phyloP scores from a whole-genome alignment of 2,888 invertebrate species.

The Noctua comes region DNA sequence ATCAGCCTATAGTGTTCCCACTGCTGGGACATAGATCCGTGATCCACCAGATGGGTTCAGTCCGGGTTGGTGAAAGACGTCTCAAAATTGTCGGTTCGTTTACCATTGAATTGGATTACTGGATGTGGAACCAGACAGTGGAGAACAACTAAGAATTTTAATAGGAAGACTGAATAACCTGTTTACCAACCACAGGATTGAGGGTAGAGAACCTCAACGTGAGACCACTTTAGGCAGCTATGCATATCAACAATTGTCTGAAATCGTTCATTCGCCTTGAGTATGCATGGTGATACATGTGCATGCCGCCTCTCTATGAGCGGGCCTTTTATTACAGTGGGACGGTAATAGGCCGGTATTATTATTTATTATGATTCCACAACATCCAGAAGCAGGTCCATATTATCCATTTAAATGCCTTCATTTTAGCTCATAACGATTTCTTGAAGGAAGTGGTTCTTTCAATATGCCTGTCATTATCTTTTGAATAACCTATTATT shows the following conservation, averaged over 20 bases:
- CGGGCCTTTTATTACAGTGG: neutral
- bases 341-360: neutral
- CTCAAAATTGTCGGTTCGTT: neutral
- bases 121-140: no score
- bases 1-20: neutral
- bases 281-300: neutral
- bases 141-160: neutral
- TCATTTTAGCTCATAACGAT: slow-evolving; percentile 20
- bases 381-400: neutral
- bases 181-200: neutral
- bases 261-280: neutral
- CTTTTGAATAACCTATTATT: slow-evolving; percentile 20
- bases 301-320: neutral
- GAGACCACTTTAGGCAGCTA: neutral
- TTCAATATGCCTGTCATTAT: slow-evolving; percentile 1
- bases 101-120: neutral
- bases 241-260: neutral
- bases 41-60: neutral
- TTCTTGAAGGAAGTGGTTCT: slow-evolving; percentile 7
- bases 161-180: neutral
- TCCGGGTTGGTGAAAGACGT: neutral
- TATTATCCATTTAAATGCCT: neutral
- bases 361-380: neutral
- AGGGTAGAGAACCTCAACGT: neutral
- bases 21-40: neutral